These are phyloP conservation scores for Lynx canadensis DNA, from an alignment of 2,113 vertebrate genomes.

Conservation along the genomic window DNA sequence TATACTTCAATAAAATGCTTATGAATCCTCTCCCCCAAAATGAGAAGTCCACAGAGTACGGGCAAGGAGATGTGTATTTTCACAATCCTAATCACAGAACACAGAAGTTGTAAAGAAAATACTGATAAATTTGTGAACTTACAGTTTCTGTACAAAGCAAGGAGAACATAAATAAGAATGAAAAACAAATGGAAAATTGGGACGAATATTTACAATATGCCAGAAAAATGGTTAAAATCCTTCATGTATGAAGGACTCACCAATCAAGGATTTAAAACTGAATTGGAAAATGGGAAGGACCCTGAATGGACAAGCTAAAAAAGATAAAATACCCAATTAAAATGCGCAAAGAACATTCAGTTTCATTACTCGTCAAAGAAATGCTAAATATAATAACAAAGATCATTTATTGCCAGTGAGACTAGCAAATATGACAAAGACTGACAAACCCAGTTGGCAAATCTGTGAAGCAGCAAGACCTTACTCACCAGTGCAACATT, in stretches of 20 bases:
- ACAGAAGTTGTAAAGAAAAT: not conserved
- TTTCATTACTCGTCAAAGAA: not conserved
- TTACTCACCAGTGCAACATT: not conserved
- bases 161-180: not conserved
- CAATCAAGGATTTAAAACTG: not conserved
- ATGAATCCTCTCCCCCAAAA: not conserved
- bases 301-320: not conserved
- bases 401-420: not conserved
- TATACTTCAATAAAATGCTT: not conserved
- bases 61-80: not conserved
- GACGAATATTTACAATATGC: not conserved
- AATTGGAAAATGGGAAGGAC: not conserved
- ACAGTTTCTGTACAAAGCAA: not conserved
- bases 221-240: not conserved
- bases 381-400: not conserved
- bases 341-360: not conserved
- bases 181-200: not conserved
- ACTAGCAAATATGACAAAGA: not conserved
- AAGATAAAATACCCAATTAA: not conserved
- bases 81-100: not conserved
- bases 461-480: not conserved
- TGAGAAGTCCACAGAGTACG: not conserved
- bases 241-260: not conserved
- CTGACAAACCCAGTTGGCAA: not conserved
- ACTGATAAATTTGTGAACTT: not conserved